phyloP scores from a whole-genome alignment of 2,797 vertebrate species.

The Coilia nasus region DNA sequence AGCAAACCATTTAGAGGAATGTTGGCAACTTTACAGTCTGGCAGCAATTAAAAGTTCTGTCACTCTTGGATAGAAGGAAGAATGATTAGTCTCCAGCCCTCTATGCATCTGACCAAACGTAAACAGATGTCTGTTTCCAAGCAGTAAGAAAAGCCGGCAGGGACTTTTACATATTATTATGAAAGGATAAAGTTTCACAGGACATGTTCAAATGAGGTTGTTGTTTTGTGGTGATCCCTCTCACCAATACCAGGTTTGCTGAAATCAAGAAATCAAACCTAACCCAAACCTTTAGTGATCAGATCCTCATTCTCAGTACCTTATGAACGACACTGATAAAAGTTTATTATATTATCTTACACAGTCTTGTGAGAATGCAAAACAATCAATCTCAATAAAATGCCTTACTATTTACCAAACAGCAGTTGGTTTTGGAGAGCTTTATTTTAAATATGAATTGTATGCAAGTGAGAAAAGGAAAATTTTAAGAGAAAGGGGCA shows the following conservation, averaged over 20 bases:
- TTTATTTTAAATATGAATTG: background rate
- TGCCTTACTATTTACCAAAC: background rate
- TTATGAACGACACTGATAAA: background rate
- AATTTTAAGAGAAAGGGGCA: background rate
- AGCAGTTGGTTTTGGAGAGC: background rate
- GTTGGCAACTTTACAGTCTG: slow-evolving; percentile 66
- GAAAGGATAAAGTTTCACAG: background rate
- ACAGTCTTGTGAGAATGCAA: background rate
- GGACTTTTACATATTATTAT: background rate
- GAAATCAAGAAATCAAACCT: background rate
- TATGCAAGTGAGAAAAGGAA: background rate
- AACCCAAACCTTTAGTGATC: background rate
- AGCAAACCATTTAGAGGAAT: slow-evolving; percentile 65
- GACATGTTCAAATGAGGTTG: background rate
- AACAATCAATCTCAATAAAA: background rate
- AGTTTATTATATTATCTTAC: background rate
- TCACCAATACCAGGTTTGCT: background rate
- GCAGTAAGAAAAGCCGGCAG: background rate
- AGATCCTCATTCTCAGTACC: background rate
- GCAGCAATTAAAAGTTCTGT: slow-evolving; percentile 68
- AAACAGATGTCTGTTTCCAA: slow-evolving; percentile 39
- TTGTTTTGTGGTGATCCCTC: background rate
- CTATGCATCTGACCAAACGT: slow-evolving; percentile 31
- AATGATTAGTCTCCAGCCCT: slow-evolving; percentile 22
- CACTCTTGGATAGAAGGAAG: slow-evolving; percentile 44